Evolutionary conservation across 1,140 invertebrate species (phyloP).

Genomic region (Schlechtendalia chinensis): DNA sequence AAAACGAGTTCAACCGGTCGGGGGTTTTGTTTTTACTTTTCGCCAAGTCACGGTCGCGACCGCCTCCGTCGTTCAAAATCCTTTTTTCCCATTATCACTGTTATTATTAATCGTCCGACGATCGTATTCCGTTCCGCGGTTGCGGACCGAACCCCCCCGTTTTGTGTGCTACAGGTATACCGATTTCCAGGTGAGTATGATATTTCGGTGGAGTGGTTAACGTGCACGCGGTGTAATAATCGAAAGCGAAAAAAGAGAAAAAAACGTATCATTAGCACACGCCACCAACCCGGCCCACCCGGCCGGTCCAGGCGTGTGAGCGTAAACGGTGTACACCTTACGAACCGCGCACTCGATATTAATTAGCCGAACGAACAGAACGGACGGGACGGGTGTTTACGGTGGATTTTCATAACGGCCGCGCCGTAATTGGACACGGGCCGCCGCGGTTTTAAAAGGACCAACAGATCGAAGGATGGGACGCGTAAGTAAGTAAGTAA

Average conservation of each 20-base stretch:
- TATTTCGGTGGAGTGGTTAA: not conserved
- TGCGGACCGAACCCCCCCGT: no score
- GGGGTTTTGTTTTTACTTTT: slow-evolving; percentile 15
- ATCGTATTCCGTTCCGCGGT: no score
- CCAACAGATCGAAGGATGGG: slow-evolving; percentile 23
- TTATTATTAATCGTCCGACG: not conserved
- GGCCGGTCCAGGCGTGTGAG: no score
- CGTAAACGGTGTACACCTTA: no score
- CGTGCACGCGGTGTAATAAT: not conserved
- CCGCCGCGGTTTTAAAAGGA: not conserved
- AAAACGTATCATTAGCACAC: slow-evolving; percentile 14
- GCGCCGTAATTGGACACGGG: slow-evolving; percentile 8
- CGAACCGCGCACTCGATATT: not conserved
- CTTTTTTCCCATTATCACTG: no score
- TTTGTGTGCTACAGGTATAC: no score
- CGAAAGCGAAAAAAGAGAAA: not conserved
- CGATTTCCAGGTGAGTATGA: not conserved
- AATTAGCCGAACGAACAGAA: slow-evolving; percentile 35
- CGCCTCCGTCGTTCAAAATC: not conserved
- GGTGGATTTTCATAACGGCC: slow-evolving; percentile 2
- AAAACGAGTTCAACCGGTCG: slow-evolving; percentile 48
- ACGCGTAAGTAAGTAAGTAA: no score
- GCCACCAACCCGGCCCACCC: no score
- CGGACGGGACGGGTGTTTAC: slow-evolving; percentile 16
- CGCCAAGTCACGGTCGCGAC: slow-evolving; percentile 29